Percentiles rank a stretch among this genome's conserved stretches.
These are phyloP conservation scores for Pristionchus maxplancki DNA, from an alignment of 2,888 invertebrate species.

Conservation along the genomic window DNA sequence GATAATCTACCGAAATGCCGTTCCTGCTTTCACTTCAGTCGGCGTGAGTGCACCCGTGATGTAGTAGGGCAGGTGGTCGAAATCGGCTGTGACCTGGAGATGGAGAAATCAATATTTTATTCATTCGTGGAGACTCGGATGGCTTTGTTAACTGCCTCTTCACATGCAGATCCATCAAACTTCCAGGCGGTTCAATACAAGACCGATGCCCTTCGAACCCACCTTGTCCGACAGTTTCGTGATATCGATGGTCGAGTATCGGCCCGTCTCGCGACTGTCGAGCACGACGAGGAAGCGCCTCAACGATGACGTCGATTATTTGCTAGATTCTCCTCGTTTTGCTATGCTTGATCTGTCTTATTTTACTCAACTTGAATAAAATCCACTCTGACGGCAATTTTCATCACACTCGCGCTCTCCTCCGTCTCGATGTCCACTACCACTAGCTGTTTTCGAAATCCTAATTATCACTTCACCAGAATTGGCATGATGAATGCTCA, in stretches of 20 bases:
- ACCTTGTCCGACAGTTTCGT: slow-evolving; percentile 65
- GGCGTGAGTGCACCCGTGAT: slow-evolving; percentile 66
- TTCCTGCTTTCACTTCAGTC: slow-evolving; percentile 58
- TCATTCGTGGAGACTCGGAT: too few species aligned
- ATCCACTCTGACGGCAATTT: too few species aligned
- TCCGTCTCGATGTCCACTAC: too few species aligned
- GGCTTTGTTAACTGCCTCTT: too few species aligned
- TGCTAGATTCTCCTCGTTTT: background rate
- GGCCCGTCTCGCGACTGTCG: slow-evolving; percentile 64
- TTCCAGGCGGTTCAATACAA: too few species aligned
- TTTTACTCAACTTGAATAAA: too few species aligned
- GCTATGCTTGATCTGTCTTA: background rate
- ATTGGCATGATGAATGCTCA: too few species aligned
- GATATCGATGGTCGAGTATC: slow-evolving; percentile 63
- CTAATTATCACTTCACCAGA: too few species aligned
- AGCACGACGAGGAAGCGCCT: slow-evolving; percentile 68
- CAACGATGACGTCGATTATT: background rate
- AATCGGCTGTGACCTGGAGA: slow-evolving; percentile 39
- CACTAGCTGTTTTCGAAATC: too few species aligned
- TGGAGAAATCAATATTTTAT: background rate
- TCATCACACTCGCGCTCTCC: too few species aligned
- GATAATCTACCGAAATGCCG: slow-evolving; percentile 59
- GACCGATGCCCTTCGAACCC: background rate
- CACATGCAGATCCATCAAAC: too few species aligned
- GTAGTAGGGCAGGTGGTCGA: slow-evolving; percentile 69